A percentile compares a stretch with the other conserved stretches of the same genome.
These are phyloP conservation scores for Sitta carolinensis DNA, from an alignment of 2,797 vertebrate genomes.

Conservation along the genomic window DNA sequence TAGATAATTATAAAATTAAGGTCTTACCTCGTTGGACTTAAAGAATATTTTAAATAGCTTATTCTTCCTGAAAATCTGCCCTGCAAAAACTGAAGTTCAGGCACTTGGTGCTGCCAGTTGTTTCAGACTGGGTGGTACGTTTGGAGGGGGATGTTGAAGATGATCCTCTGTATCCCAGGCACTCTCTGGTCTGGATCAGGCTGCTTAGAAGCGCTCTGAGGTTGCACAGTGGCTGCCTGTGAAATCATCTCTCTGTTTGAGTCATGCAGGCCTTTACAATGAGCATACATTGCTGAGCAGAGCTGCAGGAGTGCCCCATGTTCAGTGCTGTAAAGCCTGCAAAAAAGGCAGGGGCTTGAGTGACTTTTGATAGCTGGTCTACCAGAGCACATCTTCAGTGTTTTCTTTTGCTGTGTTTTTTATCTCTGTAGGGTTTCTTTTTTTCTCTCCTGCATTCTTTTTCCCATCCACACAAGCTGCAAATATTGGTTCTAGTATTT, in stretches of 20 bases:
- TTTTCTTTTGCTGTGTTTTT: neutral
- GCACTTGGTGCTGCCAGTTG: neutral
- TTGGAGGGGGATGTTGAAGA: neutral
- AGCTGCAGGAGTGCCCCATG: neutral
- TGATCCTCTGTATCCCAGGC: neutral
- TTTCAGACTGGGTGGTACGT: fast-evolving
- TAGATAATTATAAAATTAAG: neutral
- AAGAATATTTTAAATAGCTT: neutral
- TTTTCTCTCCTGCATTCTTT: neutral
- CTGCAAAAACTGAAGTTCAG: neutral
- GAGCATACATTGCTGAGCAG: neutral
- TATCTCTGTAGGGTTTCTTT: neutral
- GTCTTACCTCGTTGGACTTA: neutral
- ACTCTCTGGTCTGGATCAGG: neutral
- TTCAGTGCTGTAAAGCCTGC: neutral
- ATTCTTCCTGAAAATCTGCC: neutral
- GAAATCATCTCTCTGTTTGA: neutral
- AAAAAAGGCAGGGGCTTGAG: neutral
- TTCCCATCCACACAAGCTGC: neutral
- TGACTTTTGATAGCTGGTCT: neutral
- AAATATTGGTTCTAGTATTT: neutral
- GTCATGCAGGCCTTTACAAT: neutral
- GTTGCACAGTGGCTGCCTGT: neutral
- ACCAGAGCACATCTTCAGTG: neutral
- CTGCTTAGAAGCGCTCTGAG: neutral